Conservation (phyloP, 2,888 invertebrate species). For the Pedicia rivosa region DNA sequence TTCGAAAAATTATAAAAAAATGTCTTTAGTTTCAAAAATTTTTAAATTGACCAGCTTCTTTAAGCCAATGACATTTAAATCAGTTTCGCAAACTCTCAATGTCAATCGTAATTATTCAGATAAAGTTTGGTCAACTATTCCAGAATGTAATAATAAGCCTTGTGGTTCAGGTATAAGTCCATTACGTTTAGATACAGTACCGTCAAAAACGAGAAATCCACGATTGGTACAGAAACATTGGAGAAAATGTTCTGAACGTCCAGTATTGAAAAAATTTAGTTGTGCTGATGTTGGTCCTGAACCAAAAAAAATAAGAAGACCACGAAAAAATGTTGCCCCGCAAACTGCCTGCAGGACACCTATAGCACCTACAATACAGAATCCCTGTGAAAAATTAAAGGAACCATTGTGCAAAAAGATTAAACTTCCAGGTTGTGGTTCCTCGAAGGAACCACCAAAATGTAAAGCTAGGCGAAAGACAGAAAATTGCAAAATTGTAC, state of each 20-base stretch:
- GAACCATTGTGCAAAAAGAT: background rate
- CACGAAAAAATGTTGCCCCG: background rate
- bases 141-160: too few species aligned
- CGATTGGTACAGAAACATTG: background rate
- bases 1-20: too few species aligned
- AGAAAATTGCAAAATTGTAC: conserved; percentile 11
- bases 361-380: background rate
- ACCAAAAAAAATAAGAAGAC: background rate
- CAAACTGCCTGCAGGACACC: background rate
- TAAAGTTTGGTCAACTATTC: too few species aligned
- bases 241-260: background rate
- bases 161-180: too few species aligned
- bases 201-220: background rate
- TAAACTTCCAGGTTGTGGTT: conserved; percentile 7
- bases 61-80: too few species aligned
- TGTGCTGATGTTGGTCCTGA: background rate
- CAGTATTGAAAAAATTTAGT: background rate
- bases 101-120: too few species aligned
- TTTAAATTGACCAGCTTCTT: too few species aligned
- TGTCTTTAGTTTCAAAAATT: too few species aligned
- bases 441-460: conserved; percentile 1
- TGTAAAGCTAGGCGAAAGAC: conserved; percentile 1
- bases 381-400: background rate
- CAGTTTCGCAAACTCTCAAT: too few species aligned
- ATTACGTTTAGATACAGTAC: background rate